Conservation (phyloP, 2,113 vertebrate species). For the Tupaia chinensis region DNA sequence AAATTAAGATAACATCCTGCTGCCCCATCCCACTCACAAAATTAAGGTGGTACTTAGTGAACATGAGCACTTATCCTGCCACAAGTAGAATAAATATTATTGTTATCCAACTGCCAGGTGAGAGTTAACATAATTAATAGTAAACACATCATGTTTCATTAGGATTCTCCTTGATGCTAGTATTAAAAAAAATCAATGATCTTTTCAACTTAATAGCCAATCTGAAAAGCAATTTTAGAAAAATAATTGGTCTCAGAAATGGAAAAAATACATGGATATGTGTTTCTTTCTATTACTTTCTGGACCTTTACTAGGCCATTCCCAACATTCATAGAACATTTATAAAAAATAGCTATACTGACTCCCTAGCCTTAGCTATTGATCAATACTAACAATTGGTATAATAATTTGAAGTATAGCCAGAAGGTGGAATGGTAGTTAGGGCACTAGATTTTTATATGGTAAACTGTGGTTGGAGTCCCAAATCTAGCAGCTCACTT, state of each 20-base stretch:
- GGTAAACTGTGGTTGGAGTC: too few relatives aligned
- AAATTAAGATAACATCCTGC: conserved; percentile 64
- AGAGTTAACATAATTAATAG: conserved; percentile 77
- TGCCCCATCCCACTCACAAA: background rate
- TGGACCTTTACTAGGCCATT: conserved; percentile 47
- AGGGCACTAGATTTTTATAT: too few relatives aligned
- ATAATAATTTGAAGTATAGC: too few relatives aligned
- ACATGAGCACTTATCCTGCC: conserved; percentile 44
- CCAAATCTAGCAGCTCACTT: too few relatives aligned
- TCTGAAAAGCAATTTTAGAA: conserved; percentile 82
- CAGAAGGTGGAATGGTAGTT: too few relatives aligned
- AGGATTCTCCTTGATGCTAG: conserved; percentile 57
- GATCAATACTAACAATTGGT: too few relatives aligned
- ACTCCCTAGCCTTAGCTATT: too few relatives aligned
- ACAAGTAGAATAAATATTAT: conserved; percentile 63
- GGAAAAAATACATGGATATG: conserved; percentile 58
- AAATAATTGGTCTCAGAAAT: conserved; percentile 78
- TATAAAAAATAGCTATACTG: conserved; percentile 68
- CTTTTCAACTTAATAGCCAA: conserved; percentile 79
- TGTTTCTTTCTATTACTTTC: conserved; percentile 58
- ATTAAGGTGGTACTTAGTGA: background rate
- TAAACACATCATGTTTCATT: conserved; percentile 74
- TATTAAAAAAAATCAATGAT: conserved; percentile 79
- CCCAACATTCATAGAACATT: conserved; percentile 64
- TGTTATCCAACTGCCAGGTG: conserved; percentile 73